Evolutionary conservation across 92 coral and sea anemone species (phyloP), one percentile per base, ranked within the genome.

Genomic region (Bergia puertoricense): DNA sequence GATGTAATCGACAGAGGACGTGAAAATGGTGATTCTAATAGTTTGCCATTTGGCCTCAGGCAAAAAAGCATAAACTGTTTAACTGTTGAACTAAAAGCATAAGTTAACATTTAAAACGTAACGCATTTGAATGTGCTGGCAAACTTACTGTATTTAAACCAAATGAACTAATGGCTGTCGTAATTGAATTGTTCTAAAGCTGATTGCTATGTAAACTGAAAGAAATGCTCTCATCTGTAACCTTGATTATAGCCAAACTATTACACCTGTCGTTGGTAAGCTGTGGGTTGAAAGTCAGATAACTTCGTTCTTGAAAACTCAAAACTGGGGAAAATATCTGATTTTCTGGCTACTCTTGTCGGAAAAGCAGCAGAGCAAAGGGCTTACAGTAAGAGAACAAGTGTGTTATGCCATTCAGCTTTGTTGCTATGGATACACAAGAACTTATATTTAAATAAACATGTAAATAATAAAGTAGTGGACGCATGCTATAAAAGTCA

Each of bases 1-100:
- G 66, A 20, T 7, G 37, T 37, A 42, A 13, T 54, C 16, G 87
- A 84, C 44, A 46, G 46, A 30, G 87, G 87, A 69, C 79, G 36
- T 11, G 79, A 84, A 72, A 84, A 84, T 84, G 87, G 87, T 84
- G 87, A 84, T 84, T 84, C 41, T 37, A 84, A 84, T 42, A 84
- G 59, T 71, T 84, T 84, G 87, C 87, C 15, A 9, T 69, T 82
- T 84, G 78, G 5, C 75, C n/a, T 48, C 62, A 71, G 62, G 11
- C 6, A 36, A 72, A 71, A 56, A 69, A 44, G 15, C 43, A 37
- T 69, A 50, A 69, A 18, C 23, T 23, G 18, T 22, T 22, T 43
- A 82, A 39, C 66, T 13, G 77, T 14, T 23, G 38, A 50, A 43
- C 38, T 23, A 71, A 45, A 68, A 16, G 86, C 86, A 10, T 42